Evolutionary conservation across 2,888 invertebrate genomes (phyloP).

Genomic region (Cinara cedri): DNA sequence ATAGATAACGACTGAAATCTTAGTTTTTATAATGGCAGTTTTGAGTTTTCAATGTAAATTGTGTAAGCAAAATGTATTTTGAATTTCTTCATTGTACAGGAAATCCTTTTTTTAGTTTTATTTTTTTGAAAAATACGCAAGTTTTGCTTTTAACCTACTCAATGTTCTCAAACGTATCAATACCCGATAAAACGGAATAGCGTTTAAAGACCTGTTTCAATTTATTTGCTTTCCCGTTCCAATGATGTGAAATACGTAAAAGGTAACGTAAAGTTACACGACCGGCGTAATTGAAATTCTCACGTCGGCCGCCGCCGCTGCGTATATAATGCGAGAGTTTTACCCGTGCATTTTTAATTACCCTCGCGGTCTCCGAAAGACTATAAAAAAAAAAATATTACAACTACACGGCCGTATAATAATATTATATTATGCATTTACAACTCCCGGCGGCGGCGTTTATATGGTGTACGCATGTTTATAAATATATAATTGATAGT

Average conservation of each 20-base stretch:
- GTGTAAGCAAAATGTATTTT: too few relatives aligned
- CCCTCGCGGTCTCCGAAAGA: constrained; percentile 43
- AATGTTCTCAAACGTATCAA: too few relatives aligned
- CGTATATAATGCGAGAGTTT: not conserved
- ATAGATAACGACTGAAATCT: too few relatives aligned
- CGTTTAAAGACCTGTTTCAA: constrained; percentile 27
- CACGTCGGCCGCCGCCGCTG: not conserved
- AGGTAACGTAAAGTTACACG: constrained; percentile 22
- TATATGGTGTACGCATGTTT: constrained; percentile 43
- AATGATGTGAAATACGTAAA: constrained; percentile 11
- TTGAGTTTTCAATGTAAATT: too few relatives aligned
- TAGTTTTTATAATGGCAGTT: too few relatives aligned
- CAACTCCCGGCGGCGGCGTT: constrained; percentile 45
- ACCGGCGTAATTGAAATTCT: constrained; percentile 49
- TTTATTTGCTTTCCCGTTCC: constrained; percentile 23
- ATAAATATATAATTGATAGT: constrained; percentile 56
- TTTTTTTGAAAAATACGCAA: too few relatives aligned
- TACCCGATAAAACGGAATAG: too few relatives aligned
- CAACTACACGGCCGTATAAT: not conserved
- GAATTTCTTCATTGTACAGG: too few relatives aligned
- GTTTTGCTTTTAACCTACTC: too few relatives aligned
- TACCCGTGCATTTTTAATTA: constrained; percentile 46
- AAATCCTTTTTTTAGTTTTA: too few relatives aligned
- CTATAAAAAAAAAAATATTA: constrained; percentile 40
- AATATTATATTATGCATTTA: not conserved